These are phyloP conservation scores for Hartigia nigra DNA, from an alignment of 2,888 invertebrate genomes.

Conservation along the genomic window DNA sequence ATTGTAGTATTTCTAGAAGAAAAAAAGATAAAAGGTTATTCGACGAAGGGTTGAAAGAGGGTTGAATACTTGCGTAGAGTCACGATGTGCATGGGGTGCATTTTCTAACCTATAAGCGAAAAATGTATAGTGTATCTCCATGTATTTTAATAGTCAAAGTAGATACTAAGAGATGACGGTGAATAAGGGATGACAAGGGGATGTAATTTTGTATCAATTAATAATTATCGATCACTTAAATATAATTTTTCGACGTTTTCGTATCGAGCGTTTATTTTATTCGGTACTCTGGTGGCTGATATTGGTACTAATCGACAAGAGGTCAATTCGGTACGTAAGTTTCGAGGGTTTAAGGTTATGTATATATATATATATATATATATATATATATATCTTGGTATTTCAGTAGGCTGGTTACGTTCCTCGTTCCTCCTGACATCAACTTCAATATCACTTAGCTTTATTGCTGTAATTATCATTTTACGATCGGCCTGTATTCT, in stretches of 20 bases:
- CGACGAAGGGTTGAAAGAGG: conserved; percentile 29
- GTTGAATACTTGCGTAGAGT: background rate
- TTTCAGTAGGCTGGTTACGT: background rate
- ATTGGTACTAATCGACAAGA: background rate
- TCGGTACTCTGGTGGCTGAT: background rate
- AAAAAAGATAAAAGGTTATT: conserved; percentile 12
- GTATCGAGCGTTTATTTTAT: no score
- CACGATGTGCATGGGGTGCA: conserved; percentile 16
- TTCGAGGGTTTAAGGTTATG: background rate
- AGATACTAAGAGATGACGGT: background rate
- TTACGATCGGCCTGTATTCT: conserved; percentile 64
- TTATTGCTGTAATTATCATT: conserved; percentile 64
- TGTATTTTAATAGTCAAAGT: background rate
- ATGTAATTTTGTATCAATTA: background rate
- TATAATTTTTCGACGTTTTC: background rate
- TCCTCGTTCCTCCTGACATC: conserved; percentile 48
- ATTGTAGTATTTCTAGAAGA: conserved; percentile 31
- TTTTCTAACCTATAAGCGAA: conserved; percentile 22
- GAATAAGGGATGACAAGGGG: no score
- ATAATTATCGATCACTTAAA: background rate
- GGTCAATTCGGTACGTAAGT: background rate
- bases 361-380: background rate
- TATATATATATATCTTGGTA: background rate
- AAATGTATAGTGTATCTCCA: no score
- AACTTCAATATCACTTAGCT: conserved; percentile 65